phyloP scores from a whole-genome alignment of 2,888 invertebrate species.

The Cetonia aurata region DNA sequence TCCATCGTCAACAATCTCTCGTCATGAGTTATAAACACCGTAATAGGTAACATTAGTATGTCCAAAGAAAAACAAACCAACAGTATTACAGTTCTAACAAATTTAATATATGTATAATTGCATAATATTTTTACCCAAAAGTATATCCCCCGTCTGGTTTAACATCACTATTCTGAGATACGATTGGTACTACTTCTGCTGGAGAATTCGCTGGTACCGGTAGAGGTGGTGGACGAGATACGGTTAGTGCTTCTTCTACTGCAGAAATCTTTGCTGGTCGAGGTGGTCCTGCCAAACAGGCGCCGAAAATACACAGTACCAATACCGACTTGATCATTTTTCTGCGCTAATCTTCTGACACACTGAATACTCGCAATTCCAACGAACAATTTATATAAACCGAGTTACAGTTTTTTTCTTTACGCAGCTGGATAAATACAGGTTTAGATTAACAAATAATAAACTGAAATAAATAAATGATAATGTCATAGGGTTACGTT shows the following conservation, averaged over 20 bases:
- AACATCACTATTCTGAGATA: conserved; percentile 8
- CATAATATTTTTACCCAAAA: conserved; percentile 17
- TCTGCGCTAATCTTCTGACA: not conserved
- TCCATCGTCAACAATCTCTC: too few species aligned
- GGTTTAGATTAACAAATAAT: not conserved
- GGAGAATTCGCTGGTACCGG: not conserved
- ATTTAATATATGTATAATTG: not conserved
- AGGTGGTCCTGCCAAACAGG: not conserved
- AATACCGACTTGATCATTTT: conserved; percentile 17
- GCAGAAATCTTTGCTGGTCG: too few species aligned
- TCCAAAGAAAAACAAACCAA: too few species aligned
- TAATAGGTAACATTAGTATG: too few species aligned
- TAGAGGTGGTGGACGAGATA: not conserved
- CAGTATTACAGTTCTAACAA: too few species aligned
- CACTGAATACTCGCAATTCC: conserved; percentile 10
- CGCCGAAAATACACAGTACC: not conserved
- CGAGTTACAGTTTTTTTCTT: not conserved
- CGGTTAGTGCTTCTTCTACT: too few species aligned
- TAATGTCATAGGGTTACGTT: too few species aligned
- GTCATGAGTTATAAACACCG: too few species aligned
- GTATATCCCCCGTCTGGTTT: conserved; percentile 28
- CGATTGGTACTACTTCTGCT: conserved; percentile 3
- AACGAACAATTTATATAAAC: conserved; percentile 8
- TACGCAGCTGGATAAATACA: not conserved
- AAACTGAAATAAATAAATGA: too few species aligned